phyloP scores from a whole-genome alignment of 2,888 invertebrate genomes.

The Alloscopus bannaensis region DNA sequence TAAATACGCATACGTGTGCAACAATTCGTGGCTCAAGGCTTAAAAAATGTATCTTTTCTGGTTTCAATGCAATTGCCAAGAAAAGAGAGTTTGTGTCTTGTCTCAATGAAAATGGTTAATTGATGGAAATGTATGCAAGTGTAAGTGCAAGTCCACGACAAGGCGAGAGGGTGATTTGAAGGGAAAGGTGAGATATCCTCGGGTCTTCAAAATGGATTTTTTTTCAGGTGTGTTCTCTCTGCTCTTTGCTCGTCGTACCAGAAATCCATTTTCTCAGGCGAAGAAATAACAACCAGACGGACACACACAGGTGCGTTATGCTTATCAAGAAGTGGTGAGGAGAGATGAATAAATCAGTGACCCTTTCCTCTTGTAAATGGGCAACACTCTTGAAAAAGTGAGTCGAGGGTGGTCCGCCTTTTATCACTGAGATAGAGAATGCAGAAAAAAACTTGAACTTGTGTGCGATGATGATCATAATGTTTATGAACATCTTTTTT shows the following conservation, averaged over 20 bases:
- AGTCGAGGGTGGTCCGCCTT: slow-evolving; percentile 51
- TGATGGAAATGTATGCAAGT: slow-evolving; percentile 62
- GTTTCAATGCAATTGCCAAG: too few species aligned
- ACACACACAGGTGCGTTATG: slow-evolving; percentile 45
- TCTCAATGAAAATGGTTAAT: slow-evolving; percentile 58
- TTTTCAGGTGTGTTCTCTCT: slow-evolving; percentile 58
- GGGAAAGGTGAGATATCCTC: slow-evolving; percentile 50
- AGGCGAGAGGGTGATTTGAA: neutral
- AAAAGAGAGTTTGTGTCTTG: too few species aligned
- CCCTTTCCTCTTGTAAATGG: neutral
- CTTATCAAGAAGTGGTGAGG: slow-evolving; percentile 38
- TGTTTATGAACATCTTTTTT: too few species aligned
- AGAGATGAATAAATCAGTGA: slow-evolving; percentile 6
- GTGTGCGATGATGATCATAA: too few species aligned
- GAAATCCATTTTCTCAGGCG: slow-evolving; percentile 62
- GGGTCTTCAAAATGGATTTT: slow-evolving; percentile 21
- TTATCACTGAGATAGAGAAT: neutral
- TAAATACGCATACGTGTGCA: too few species aligned
- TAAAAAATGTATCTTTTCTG: too few species aligned
- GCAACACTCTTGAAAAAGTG: neutral
- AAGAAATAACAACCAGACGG: slow-evolving; percentile 8
- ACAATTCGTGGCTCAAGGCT: too few species aligned
- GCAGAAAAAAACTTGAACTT: slow-evolving; percentile 8
- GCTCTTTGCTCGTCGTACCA: slow-evolving; percentile 34
- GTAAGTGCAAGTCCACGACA: slow-evolving; percentile 45